These are phyloP conservation scores for Lycopodina hypogea DNA, from an alignment of 37 sponge, comb jelly and placozoan genomes.

Conservation along the genomic window DNA sequence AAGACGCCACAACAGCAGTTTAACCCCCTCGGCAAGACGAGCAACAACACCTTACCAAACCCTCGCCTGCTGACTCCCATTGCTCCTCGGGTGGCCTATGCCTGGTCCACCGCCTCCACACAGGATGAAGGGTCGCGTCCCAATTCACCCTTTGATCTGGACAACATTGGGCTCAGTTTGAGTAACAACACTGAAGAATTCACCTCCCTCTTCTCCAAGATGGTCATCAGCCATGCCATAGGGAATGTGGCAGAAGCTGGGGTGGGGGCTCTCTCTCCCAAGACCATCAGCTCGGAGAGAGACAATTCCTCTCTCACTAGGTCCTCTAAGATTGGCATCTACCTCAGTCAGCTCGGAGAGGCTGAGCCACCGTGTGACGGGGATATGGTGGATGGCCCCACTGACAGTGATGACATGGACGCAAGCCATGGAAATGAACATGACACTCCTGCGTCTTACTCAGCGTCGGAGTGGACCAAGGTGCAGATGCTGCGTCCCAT, in stretches of 20 bases:
- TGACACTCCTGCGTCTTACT: too few species aligned
- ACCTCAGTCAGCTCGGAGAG: slow-evolving; percentile 29
- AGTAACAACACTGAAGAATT: slow-evolving; percentile 45
- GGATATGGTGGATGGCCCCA: background rate
- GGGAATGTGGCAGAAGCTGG: slow-evolving; percentile 10
- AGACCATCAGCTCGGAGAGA: background rate
- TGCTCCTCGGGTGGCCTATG: slow-evolving; percentile 41
- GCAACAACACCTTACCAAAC: background rate
- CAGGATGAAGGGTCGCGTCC: slow-evolving; percentile 65
- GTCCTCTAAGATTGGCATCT: slow-evolving; percentile 26
- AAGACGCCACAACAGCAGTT: background rate
- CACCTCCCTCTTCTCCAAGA: slow-evolving; percentile 35
- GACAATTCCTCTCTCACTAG: background rate
- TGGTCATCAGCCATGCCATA: slow-evolving; percentile 46
- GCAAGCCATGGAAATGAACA: background rate
- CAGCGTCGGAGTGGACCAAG: slow-evolving; percentile 6
- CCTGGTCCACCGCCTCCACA: slow-evolving; percentile 76
- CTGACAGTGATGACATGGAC: background rate
- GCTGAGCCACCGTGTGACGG: slow-evolving; percentile 18
- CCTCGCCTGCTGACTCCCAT: slow-evolving; percentile 12
- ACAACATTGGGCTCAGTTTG: slow-evolving; percentile 51
- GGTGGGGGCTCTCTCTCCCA: background rate
- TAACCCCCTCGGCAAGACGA: background rate
- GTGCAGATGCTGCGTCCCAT: slow-evolving; percentile 55
- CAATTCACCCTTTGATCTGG: slow-evolving; percentile 63